Base-by-base conservation (phyloP, 2,113 vertebrate genomes). In the Falco punctatus region DNA sequence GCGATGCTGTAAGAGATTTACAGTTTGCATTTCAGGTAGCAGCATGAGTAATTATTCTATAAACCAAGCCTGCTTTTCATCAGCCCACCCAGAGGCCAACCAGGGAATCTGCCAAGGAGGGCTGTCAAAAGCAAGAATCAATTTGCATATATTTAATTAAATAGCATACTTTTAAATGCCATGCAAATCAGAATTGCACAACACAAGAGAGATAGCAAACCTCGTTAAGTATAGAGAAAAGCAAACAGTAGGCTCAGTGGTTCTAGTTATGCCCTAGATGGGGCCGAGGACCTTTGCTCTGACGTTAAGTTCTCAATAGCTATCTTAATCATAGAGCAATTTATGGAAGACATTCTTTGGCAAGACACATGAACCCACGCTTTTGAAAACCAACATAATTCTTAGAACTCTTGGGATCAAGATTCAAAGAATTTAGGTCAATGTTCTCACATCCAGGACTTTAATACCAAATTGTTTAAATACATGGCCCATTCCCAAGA, bases 101-200 rank as follows among this genome's bases (percentile, higher is more conserved):
- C 59, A 82, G 55, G 22, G 64, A 95, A 90, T 61, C 84, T 96
- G 92, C 77, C 73, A 95, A 81, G 66, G 59, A 69, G 44, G 44
- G 24, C 64, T 88, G 72, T 71, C 57, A 82, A 94, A 83, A 86
- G 62, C 55, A 84, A 55, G 58, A 85, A 85, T 54, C 5, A 9
- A 86, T 95, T 77, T 83, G 30, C 91, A 79, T 85, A 52, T 57
- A 82, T 87, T 72, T 54, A 93, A 92, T 82, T 81, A 95, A 94
- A 94, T 24, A 20, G 52, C 44, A 72, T 67, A 59, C 44, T 85
- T 94, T 92, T 55, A 96, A 92, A 94, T 69, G 52, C 24, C 73
- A 94, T n/a, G n/a, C 70, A 85, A 73, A 87, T 85, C 59, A 94
- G 51, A 90, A 59, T 18, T 30, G 52, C 28, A 58, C 30, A 80